phyloP scores from a whole-genome alignment of 1,140 invertebrate genomes.

The Aethina tumida region DNA sequence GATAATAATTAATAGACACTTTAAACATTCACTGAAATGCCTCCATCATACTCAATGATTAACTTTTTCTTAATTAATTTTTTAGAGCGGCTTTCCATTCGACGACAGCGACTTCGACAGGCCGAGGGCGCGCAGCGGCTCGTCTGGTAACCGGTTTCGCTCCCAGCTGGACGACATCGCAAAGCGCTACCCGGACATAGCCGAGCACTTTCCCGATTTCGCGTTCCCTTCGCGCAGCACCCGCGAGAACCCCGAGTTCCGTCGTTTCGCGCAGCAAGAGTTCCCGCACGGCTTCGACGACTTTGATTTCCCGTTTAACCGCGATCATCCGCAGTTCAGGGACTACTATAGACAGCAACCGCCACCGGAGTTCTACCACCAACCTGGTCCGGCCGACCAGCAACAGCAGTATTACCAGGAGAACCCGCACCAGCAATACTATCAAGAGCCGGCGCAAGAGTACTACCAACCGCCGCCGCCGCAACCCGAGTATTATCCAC shows the following conservation, averaged over 20 bases:
- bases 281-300: slow-evolving; percentile 35
- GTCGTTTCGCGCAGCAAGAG: slow-evolving; percentile 28
- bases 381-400: background rate
- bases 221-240: slow-evolving; percentile 30
- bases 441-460: slow-evolving; percentile 12
- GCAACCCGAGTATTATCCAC: slow-evolving; percentile 11
- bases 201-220: slow-evolving; percentile 43
- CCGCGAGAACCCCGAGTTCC: slow-evolving; percentile 21
- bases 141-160: slow-evolving; percentile 42
- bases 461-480: slow-evolving; percentile 25
- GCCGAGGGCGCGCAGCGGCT: too few relatives aligned
- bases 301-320: slow-evolving; percentile 47
- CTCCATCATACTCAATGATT: background rate
- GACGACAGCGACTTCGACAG: slow-evolving; percentile 47
- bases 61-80: slow-evolving; percentile 18
- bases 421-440: slow-evolving; percentile 16
- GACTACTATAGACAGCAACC: background rate
- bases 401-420: slow-evolving; percentile 12
- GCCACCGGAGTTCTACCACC: background rate
- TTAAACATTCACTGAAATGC: too few relatives aligned
- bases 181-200: slow-evolving; percentile 49
- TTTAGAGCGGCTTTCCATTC: slow-evolving; percentile 56
- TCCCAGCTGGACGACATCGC: slow-evolving; percentile 48
- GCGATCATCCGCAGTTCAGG: slow-evolving; percentile 21
- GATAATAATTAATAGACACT: background rate